Base-by-base conservation (phyloP, 92 coral and sea anemone genomes). In the Siderastrea radians region DNA sequence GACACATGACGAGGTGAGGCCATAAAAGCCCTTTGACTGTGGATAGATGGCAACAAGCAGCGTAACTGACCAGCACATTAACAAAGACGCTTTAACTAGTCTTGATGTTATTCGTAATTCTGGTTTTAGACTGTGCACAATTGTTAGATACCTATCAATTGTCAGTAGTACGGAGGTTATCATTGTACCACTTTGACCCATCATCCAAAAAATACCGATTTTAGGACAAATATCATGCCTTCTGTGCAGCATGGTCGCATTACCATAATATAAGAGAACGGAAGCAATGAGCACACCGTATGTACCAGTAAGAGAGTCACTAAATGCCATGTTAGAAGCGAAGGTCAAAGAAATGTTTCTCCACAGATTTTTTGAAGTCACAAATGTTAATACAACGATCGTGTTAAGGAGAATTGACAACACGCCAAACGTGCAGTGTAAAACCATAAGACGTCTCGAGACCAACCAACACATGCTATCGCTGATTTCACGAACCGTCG, bases 321-420 rank as follows among this genome's bases (percentile, higher is more conserved):
- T 68, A 9, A 68, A 68, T 26, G 74, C 74, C 74, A 68, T 68
- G 74, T 68, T 68, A 7, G 74, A 1, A 10, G 74, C 74, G 13
- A 68, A 26, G 15, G 47, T 44, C 74, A 68, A 8, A 10, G 74
- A 16, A 68, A 68, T 26, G 74, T 68, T 68, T 44, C 17, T 44
- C 26, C 74, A 44, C 38, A 68, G 17, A 26, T 1, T 16, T 19
- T 19, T 10, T 19, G 74, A 16, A 7, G 47, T 68, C 74, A 44
- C 9, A 44, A 68, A 16, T 19, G 47, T 44, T 9, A 68, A 8
- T 16, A 68, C 43, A 68, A 68, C 74, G 9, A 44, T 19, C 47
- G 38, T 7, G 47, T 68, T 68, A 68, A 68, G 47, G 17, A 68
- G 74, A 16, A 68, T 68, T 16, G 47, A 16, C 9, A 68, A 8